Evolutionary conservation across 2,888 invertebrate species (phyloP).

Genomic region (Drosophila eohydei): DNA sequence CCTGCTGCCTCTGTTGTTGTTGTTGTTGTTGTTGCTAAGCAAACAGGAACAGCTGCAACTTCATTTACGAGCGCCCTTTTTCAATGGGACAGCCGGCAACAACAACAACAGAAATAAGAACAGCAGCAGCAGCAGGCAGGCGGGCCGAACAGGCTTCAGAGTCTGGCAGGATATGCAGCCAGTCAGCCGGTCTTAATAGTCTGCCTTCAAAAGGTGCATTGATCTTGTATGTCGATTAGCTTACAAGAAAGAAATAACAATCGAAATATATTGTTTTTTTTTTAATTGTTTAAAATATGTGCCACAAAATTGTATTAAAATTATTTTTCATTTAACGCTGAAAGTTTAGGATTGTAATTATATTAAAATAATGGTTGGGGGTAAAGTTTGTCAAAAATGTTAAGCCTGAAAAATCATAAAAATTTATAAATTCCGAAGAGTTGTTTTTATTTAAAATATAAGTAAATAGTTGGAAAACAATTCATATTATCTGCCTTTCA

Average conservation of each 20-base stretch:
- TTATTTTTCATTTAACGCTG: conserved; percentile 1
- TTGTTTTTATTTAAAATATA: neutral
- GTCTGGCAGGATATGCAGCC: conserved; percentile 74
- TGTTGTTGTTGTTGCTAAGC: conserved; percentile 49
- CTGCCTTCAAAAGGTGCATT: conserved; percentile 57
- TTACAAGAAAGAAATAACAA: neutral
- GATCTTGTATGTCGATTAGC: conserved; percentile 53
- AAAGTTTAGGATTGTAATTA: neutral
- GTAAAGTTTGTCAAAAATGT: neutral
- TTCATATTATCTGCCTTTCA: neutral
- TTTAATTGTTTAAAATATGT: neutral
- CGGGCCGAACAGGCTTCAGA: conserved; percentile 42
- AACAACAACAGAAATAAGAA: conserved; percentile 27
- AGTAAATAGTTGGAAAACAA: neutral
- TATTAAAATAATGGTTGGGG: neutral
- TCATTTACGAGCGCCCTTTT: conserved; percentile 65
- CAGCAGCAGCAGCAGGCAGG: conserved; percentile 37
- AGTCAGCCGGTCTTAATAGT: conserved; percentile 26
- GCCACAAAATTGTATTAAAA: neutral
- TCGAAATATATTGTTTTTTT: neutral
- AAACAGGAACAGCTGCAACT: conserved; percentile 75
- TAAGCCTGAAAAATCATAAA: conserved; percentile 1
- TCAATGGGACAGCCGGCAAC: conserved; percentile 56
- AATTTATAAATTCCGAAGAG: neutral
- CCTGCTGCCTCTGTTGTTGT: conserved; percentile 4